Conservation (phyloP, 2,888 invertebrate species). For the Drosophila picticornis region DNA sequence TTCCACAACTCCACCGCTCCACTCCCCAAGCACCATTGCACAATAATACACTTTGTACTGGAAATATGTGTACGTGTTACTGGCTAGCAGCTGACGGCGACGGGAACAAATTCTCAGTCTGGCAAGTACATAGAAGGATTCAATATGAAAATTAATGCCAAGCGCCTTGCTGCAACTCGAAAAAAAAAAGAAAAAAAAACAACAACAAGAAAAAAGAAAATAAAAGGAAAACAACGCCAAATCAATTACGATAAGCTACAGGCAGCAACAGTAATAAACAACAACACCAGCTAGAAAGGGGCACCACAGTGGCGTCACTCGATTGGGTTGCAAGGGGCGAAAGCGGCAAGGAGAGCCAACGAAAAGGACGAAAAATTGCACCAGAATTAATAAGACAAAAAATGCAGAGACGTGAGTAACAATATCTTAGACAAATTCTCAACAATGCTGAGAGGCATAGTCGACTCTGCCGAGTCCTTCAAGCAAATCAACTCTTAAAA, state of each 20-base stretch:
- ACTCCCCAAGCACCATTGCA: not conserved
- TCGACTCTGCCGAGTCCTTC: not conserved
- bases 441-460: not conserved
- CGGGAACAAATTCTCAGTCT: conserved; percentile 18
- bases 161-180: conserved; percentile 42
- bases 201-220: no score
- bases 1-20: not conserved
- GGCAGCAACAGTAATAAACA: conserved; percentile 63
- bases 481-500: not conserved
- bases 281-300: conserved; percentile 12
- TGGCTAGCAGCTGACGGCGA: conserved; percentile 22
- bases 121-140: conserved; percentile 63
- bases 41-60: not conserved
- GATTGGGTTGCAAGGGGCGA: conserved; percentile 13
- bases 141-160: conserved; percentile 73
- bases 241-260: conserved; percentile 77
- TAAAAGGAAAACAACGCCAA: conserved; percentile 54
- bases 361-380: conserved; percentile 76
- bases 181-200: conserved; percentile 5
- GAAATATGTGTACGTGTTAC: not conserved
- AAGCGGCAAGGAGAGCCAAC: conserved; percentile 26
- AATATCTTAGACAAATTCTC: conserved; percentile 48
- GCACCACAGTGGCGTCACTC: conserved; percentile 47
- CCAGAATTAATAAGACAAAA: conserved; percentile 70
- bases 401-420: conserved; percentile 51